Base-by-base conservation (phyloP, 2,797 vertebrate genomes). In the Tachyglossus aculeatus region DNA sequence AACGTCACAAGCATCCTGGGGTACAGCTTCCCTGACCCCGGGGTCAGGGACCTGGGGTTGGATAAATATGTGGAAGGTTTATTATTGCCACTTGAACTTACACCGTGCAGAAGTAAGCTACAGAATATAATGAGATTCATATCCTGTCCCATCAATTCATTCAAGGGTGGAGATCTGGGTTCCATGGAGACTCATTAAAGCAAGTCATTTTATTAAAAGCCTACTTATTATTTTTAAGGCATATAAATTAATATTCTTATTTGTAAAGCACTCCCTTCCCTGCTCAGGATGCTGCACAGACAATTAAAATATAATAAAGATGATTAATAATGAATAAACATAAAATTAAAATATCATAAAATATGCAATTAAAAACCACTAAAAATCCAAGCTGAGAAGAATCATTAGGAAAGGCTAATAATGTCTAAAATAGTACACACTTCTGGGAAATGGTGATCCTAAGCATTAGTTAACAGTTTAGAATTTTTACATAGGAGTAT, bases 261-360 rank as follows among this genome's bases (percentile, higher is more conserved):
- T 71, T 78, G 52, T 41, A 52, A 78, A 68, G 55, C 58, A 32
- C 25, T 83, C 45, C 38, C 25, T 59, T 81, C 53, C 9, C 38
- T 71, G 59, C 24, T 78, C 61, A 52, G 45, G 43, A 76, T 55
- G 38, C 65, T 58, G 62, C 39, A 56, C 64, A 40, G 41, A 83
- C 65, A 85, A 86, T 83, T 86, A 86, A 85, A 78, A 71, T 52
- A 76, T 74, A 82, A 87, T 87, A 83, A 85, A 85, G 50, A 78
- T 83, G 78, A 85, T 87, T 83, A 87, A 85, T 80, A 83, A 81
- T 76, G 83, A 81, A 85, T 81, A 83, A 78, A 83, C 82, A 83
- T 80, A 81, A 83, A 83, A 87, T 85, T 87, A 85, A 87, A 87
- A 85, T 81, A 80, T 85, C 78, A 50, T 85, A 85, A 85, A 83